Evolutionary conservation across 2,888 invertebrate species (phyloP), one percentile per base, ranked within the genome.

Genomic region (Anarsia innoxiella): DNA sequence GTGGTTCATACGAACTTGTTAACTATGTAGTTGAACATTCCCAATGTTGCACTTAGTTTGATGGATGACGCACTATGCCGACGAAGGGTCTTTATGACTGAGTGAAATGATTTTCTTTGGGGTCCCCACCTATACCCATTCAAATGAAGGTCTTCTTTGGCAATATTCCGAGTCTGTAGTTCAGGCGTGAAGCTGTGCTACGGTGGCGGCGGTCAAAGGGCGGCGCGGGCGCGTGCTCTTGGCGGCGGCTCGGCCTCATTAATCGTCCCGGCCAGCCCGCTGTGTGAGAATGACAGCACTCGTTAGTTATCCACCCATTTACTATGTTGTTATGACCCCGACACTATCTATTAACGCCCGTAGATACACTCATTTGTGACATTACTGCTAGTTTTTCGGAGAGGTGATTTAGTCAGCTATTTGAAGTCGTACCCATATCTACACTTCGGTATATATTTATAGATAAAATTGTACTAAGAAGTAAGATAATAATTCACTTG

Each of bases 201-300:
- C 19, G 31, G n/a, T 32, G 12, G 25, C 3, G 30, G 11, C 11
- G 26, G 12, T 16, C 13, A 11, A 25, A 26, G 30, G 25, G 13
- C 33, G 23, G 30, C 29, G 28, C 12, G 45, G 44, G 53, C 49
- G 50, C 48, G 51, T 49, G 52, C 51, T 29, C 32, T 19, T 30
- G 36, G 55, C 51, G 51, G 53, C 51, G 49, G 54, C 39, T 33
- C n/a, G 41, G 19, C 36, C 19, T 25, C 33, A 26, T 33, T 33
- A 33, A 33, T 33, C 56, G 45, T 51, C 12, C 26, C 10, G 15
- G n/a, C n/a, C 29, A 23, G 23, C 12, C 23, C 58, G 51, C 59
- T 63, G 64, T 60, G 62, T 72, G 67, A 62, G 62, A 65, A 61
- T 70, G 73, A 70, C 72, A 71, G 68, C 64, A 59, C 63, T 66